Evolutionary conservation across 2,888 invertebrate species (phyloP).

Genomic region (Chrysolina americana): DNA sequence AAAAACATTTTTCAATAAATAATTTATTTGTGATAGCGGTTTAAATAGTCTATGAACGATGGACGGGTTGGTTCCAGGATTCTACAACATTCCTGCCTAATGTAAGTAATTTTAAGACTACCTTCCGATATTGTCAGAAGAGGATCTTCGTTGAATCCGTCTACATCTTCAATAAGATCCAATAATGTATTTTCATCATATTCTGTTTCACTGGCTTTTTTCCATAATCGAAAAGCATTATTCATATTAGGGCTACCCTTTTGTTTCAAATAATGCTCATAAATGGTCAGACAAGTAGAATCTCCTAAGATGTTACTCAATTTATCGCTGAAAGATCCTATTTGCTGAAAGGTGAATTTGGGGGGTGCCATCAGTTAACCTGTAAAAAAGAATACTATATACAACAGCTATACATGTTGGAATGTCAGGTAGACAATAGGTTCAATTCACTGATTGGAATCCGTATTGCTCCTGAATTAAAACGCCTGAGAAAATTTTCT

Average conservation of each 20-base stretch:
- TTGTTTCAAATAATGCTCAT: conserved; percentile 37
- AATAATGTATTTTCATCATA: conserved; percentile 55
- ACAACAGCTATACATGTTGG: no score
- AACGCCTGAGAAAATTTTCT: no score
- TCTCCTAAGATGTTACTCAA: conserved; percentile 57
- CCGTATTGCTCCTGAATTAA: no score
- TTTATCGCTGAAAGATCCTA: conserved; percentile 56
- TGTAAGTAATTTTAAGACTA: conserved; percentile 55
- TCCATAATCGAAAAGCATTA: conserved; percentile 55
- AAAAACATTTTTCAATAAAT: conserved; percentile 10
- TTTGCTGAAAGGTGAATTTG: conserved; percentile 54
- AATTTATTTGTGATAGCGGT: conserved; percentile 32
- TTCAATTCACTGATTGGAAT: no score
- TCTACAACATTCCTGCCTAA: conserved; percentile 59
- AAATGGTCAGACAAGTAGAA: conserved; percentile 46
- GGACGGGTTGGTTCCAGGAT: conserved; percentile 53
- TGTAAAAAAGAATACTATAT: conserved; percentile 31
- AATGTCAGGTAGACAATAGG: no score
- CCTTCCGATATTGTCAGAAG: conserved; percentile 55
- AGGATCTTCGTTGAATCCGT: conserved; percentile 56
- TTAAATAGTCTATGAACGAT: conserved; percentile 55
- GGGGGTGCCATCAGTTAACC: conserved; percentile 50
- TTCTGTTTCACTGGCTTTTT: conserved; percentile 44
- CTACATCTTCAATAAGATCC: conserved; percentile 57
- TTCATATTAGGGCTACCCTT: conserved; percentile 41